These are phyloP conservation scores for Hermetia illucens DNA, from an alignment of 1,140 invertebrate species.

Conservation along the genomic window DNA sequence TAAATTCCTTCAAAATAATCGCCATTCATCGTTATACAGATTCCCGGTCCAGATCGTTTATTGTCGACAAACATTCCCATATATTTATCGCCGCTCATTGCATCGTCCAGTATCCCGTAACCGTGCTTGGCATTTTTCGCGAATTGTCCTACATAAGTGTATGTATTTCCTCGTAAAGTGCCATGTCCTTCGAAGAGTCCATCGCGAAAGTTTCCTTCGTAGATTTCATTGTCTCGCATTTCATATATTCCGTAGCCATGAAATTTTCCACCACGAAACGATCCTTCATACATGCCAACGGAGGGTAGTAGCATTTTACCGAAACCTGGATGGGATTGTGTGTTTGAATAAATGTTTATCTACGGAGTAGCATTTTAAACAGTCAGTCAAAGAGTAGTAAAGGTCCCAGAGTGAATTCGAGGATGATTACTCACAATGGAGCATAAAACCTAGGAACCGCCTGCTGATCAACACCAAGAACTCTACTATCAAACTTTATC, in stretches of 20 bases:
- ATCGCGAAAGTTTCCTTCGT: constrained; percentile 75
- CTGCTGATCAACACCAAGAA: too few species aligned
- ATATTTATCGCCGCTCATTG: constrained; percentile 74
- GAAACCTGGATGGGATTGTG: too few species aligned
- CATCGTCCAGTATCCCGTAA: constrained; percentile 78
- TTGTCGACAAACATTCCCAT: constrained; percentile 75
- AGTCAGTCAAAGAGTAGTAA: too few species aligned
- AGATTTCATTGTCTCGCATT: constrained; percentile 53
- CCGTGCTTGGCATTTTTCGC: constrained; percentile 55
- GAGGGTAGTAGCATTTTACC: constrained; percentile 28
- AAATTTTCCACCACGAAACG: constrained; percentile 71
- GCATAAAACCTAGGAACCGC: too few species aligned
- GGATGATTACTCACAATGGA: too few species aligned
- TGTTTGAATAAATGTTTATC: too few species aligned
- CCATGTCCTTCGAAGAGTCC: constrained; percentile 72
- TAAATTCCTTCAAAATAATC: constrained; percentile 84
- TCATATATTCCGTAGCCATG: constrained; percentile 66
- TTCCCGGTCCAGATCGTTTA: constrained; percentile 61
- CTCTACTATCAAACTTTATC: too few species aligned
- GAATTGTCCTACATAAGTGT: constrained; percentile 81
- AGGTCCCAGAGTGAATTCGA: too few species aligned
- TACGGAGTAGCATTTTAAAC: too few species aligned
- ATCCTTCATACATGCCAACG: constrained; percentile 58
- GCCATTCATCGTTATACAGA: constrained; percentile 75
- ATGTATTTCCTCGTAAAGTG: constrained; percentile 62